phyloP scores from a whole-genome alignment of 2,797 vertebrate species.

The Linurgus olivaceus region DNA sequence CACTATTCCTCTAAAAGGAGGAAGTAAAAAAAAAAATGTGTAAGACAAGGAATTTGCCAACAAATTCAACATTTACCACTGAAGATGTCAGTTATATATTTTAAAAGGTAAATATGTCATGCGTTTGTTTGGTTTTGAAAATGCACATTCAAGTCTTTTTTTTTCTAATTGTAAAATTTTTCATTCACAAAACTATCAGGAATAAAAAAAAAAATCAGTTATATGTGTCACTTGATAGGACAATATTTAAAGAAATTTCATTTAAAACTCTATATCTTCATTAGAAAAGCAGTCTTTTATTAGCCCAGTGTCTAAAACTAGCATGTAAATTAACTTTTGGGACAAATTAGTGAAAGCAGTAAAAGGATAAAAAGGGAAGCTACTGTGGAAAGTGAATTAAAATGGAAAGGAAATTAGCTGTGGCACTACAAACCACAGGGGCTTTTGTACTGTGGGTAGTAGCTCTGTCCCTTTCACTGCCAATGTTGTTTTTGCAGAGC shows the following conservation, averaged over 20 bases:
- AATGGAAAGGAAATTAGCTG: not conserved
- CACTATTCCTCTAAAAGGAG: not conserved
- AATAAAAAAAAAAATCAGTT: not conserved
- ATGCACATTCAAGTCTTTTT: not conserved
- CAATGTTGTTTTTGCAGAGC: not conserved
- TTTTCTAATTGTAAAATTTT: not conserved
- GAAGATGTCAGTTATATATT: not conserved
- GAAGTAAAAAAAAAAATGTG: not conserved
- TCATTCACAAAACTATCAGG: not conserved
- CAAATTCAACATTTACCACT: not conserved
- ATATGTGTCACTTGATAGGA: not conserved
- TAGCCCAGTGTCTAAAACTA: not conserved
- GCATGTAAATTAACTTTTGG: not conserved
- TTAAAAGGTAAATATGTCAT: not conserved
- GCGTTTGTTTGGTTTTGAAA: not conserved
- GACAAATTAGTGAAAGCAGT: not conserved
- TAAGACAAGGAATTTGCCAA: not conserved
- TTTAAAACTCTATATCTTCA: not conserved
- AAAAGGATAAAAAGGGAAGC: not conserved
- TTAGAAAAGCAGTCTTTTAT: not conserved
- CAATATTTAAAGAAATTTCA: not conserved
- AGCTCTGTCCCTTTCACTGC: not conserved
- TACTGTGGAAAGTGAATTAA: not conserved
- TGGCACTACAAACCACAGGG: not conserved
- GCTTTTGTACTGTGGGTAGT: not conserved